Evolutionary conservation across 2,888 invertebrate species (phyloP).

Genomic region (Dryocosmus kuriphilus): DNA sequence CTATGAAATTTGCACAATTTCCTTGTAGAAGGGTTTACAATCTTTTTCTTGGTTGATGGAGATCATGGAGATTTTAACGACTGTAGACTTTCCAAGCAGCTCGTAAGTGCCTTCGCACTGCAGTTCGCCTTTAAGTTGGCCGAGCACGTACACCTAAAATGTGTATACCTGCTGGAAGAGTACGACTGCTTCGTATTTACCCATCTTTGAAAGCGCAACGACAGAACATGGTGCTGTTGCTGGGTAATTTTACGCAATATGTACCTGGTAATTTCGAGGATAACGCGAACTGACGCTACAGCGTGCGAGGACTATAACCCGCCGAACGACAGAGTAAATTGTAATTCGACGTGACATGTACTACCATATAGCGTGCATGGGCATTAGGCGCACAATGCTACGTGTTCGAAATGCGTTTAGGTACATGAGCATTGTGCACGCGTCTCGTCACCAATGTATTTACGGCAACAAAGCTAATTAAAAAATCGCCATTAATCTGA

Average conservation of each 20-base stretch:
- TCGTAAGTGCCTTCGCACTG: slow-evolving; percentile 23
- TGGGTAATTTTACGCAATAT: slow-evolving; percentile 56
- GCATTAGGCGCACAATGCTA: slow-evolving; percentile 42
- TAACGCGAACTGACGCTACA: slow-evolving; percentile 45
- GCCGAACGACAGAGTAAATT: slow-evolving; percentile 63
- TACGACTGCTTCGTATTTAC: slow-evolving; percentile 19
- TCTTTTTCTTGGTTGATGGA: slow-evolving; percentile 7
- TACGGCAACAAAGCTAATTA: slow-evolving; percentile 17
- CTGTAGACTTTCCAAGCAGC: slow-evolving; percentile 20
- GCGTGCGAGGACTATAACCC: slow-evolving; percentile 55
- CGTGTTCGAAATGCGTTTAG: slow-evolving; percentile 55
- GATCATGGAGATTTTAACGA: background rate
- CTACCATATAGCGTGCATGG: slow-evolving; percentile 56
- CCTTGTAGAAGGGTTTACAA: slow-evolving; percentile 2
- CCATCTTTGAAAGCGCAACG: slow-evolving; percentile 37
- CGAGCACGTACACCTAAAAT: slow-evolving; percentile 5
- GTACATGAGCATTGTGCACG: slow-evolving; percentile 38
- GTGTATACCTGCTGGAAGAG: slow-evolving; percentile 3
- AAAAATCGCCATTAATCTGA: background rate
- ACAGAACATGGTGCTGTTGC: slow-evolving; percentile 45
- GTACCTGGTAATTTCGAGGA: slow-evolving; percentile 53
- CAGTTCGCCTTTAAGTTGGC: slow-evolving; percentile 18
- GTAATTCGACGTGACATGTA: slow-evolving; percentile 61
- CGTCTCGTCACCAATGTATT: slow-evolving; percentile 22
- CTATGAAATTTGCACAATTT: background rate